Evolutionary conservation across 2,888 invertebrate genomes (phyloP), one percentile per base, ranked within the genome.

Genomic region (Laothoe populi): DNA sequence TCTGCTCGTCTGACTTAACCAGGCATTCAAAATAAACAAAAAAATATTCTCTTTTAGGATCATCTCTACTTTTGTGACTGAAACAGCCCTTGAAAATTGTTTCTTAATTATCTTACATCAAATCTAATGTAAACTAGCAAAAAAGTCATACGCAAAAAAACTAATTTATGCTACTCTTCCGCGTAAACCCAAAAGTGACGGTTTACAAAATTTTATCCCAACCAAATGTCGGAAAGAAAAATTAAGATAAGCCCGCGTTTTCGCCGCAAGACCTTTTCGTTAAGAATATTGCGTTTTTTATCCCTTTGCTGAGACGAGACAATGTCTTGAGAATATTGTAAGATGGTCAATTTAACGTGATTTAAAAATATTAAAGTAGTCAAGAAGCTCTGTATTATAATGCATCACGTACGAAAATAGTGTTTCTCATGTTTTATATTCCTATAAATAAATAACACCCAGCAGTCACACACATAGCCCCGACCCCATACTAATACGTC

Each of bases 241-340:
- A 71, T 70, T 69, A 68, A 71, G 71, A 71, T 71, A 71, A 71
- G 65, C 60, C 49, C 35, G 21, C 45, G 26, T 61, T 59, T 48
- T 59, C 57, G 62, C 59, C 57, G 45, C 48, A 49, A 46, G 68
- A 57, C 58, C 21, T 44, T 65, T 65, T 64, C 65, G 65, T 60
- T 63, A 64, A 35, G 35, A 53, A 53, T 53, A 53, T 53, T 53
- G 53, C 26, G 49, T 46, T 49, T 53, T 53, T 53, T 23, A 23
- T 5, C 53, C 53, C 16, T 35, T 19, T 35, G 19, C 35, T 31
- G 53, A 31, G 5, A 19, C 19, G 1, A 44, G 44, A 44, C 44
- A 53, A 19, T 53, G 31, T 53, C 53, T 53, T 8, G 53, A 35
- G 53, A 53, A 19, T 48, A 24, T 48, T 19, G 11, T 53, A 11